Evolutionary conservation across 30 jellyfish, hydroid and myxozoan species (phyloP), one percentile per base, ranked within the genome.

Genomic region (Chrysaora quinquecirrha): DNA sequence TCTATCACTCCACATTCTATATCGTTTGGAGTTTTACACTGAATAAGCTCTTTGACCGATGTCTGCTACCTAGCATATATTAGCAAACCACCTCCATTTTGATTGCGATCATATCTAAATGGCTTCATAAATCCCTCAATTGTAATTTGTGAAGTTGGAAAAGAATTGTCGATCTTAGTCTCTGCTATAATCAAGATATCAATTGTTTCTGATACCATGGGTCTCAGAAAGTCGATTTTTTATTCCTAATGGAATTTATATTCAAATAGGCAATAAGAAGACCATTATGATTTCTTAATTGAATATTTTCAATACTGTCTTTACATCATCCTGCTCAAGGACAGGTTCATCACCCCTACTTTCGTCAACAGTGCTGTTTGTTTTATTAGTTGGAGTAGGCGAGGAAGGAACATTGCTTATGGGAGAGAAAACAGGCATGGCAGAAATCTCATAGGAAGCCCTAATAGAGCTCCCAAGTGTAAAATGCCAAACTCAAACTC

Each of bases 61-160:
- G 47, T 25, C 19, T 65, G 65, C 48, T 70, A 64, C 35, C 82
- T 70, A 1, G 67, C 82, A 38, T 70, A 38, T 2, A 70, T 70
- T 12, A 70, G 35, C 14, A 76, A 66, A 3, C 65, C 68, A 1
- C 87, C 87, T 18, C 75, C 86, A 74, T 28, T 22, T 54, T 50
- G 69, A 33, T 48, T 74, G 20, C 75, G 75, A 32, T 50, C 86
- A 28, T 74, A 48, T 50, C 75, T 29, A 74, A 74, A 74, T 22
- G 73, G 75, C 34, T 50, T 74, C 75, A 52, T 0, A 34, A 72
- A 72, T 24, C 84, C 84, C 71, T 72, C 84, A 38, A 72, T 46
- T 47, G 28, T 23, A 14, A 68, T 6, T 16, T 43, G 58, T 43
- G 58, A 43, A 16, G 82, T 52, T 31, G 87, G 61, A 23, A 75